Conservation (phyloP, 2,113 vertebrate genomes). For the Syngnathus typhle region DNA sequence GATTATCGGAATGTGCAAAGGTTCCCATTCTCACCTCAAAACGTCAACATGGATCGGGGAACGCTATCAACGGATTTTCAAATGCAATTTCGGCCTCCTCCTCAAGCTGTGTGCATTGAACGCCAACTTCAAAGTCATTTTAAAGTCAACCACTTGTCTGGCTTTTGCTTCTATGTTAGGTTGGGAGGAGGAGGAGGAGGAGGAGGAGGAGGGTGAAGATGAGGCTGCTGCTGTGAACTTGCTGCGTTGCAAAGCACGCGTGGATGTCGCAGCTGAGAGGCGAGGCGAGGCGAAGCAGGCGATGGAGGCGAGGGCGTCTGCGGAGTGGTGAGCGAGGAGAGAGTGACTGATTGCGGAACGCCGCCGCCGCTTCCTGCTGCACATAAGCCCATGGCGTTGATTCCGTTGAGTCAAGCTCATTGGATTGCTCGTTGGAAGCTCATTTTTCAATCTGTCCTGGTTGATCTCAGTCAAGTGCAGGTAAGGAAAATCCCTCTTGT, state of each 20-base stretch:
- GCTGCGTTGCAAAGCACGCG: background rate
- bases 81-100: too few relatives aligned
- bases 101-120: background rate
- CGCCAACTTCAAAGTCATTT: background rate
- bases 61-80: too few relatives aligned
- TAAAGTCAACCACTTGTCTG: too few relatives aligned
- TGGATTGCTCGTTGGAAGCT: conserved; percentile 27
- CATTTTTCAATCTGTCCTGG: conserved; percentile 1
- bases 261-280: background rate
- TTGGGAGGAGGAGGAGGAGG: conserved; percentile 13
- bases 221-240: conserved; percentile 8
- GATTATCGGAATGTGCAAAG: too few relatives aligned
- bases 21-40: too few relatives aligned
- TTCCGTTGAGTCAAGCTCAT: conserved; percentile 8
- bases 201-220: conserved; percentile 6
- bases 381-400: conserved; percentile 25
- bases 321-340: background rate
- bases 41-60: too few relatives aligned
- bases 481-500: conserved; percentile 31
- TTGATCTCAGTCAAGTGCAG: conserved; percentile 14
- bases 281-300: too few relatives aligned
- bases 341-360: conserved; percentile 26
- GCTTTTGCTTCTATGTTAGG: background rate
- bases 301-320: background rate
- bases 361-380: conserved; percentile 25